These are phyloP conservation scores for Hydrochoerus hydrochaeris DNA, from an alignment of 2,113 vertebrate genomes.

Conservation along the genomic window DNA sequence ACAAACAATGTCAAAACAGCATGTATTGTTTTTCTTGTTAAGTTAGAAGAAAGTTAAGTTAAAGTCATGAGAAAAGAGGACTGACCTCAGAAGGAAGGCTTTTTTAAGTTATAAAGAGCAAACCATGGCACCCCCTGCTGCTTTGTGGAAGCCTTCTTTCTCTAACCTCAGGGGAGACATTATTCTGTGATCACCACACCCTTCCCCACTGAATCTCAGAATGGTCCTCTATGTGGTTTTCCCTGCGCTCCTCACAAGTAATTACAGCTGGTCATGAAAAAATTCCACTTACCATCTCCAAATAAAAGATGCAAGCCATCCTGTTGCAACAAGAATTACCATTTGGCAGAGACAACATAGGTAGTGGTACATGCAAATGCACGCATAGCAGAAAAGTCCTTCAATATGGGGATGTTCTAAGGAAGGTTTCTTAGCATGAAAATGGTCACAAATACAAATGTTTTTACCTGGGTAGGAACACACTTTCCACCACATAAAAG, in stretches of 20 bases:
- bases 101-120: neutral
- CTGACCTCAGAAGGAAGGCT: neutral
- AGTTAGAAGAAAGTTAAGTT: neutral
- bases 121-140: neutral
- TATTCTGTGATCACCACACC: neutral
- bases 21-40: neutral
- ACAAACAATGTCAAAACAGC: neutral
- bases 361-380: neutral
- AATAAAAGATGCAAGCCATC: neutral
- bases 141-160: neutral
- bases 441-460: neutral
- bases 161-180: neutral
- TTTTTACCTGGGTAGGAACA: slow-evolving; percentile 96
- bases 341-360: neutral
- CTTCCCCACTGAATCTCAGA: neutral
- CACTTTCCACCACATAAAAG: slow-evolving; percentile 97
- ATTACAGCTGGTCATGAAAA: neutral
- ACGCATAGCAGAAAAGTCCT: neutral
- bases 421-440: neutral
- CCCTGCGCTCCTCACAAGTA: neutral
- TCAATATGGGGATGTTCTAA: neutral
- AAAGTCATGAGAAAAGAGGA: neutral
- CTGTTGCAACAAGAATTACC: neutral
- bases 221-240: neutral
- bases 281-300: neutral